Conservation (phyloP, 2,113 vertebrate species). For the Sula dactylatra region DNA sequence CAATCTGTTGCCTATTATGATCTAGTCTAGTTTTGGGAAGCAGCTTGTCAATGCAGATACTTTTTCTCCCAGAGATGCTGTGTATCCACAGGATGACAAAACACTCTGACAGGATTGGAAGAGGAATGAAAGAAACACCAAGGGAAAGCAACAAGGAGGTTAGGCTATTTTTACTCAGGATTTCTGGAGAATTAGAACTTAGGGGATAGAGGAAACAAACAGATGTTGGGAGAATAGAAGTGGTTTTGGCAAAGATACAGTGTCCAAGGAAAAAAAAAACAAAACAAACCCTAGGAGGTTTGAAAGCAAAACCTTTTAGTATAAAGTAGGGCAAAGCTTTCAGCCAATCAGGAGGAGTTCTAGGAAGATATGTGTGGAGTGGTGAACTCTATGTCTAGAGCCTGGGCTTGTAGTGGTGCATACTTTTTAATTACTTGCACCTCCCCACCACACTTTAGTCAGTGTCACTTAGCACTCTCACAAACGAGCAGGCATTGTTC, state of each 20-base stretch:
- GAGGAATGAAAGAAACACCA: neutral
- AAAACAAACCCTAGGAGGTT: rapidly evolving
- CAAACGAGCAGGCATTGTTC: neutral
- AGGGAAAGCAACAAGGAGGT: neutral
- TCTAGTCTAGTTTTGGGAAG: neutral
- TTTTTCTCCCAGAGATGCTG: neutral
- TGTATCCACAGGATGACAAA: neutral
- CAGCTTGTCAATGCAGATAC: neutral
- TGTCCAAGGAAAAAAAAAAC: rapidly evolving
- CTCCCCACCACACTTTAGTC: neutral
- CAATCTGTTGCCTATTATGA: constrained; percentile 17
- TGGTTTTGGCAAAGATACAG: neutral
- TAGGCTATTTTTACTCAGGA: neutral
- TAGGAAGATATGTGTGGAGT: neutral
- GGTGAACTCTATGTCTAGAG: neutral
- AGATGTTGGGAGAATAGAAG: neutral
- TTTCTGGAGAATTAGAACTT: neutral
- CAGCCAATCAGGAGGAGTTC: neutral
- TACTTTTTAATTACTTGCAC: neutral
- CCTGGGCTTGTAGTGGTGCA: neutral
- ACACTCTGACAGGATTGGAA: neutral
- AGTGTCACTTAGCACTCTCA: neutral
- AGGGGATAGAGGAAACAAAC: neutral
- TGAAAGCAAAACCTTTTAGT: neutral
- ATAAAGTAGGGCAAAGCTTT: neutral